These are phyloP conservation scores for Rhabditoides inermis DNA, from an alignment of 2,888 invertebrate species.

Conservation along the genomic window DNA sequence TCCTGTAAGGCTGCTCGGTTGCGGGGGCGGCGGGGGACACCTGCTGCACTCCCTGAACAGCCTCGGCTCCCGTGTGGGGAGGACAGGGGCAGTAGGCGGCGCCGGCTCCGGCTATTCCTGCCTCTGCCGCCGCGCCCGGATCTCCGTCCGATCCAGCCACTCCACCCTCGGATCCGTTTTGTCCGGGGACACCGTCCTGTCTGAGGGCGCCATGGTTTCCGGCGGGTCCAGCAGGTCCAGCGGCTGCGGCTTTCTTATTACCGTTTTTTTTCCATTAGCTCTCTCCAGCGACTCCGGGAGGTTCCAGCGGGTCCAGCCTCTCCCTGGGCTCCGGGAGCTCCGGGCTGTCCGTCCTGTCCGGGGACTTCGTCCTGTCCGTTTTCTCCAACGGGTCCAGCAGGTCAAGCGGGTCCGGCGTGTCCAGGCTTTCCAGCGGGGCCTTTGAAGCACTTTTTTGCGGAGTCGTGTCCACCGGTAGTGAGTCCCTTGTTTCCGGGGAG, in stretches of 20 bases:
- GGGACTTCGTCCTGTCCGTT: slow-evolving; percentile 17
- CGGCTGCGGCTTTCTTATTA: not conserved
- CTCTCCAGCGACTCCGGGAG: too few relatives aligned
- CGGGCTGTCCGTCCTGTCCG: slow-evolving; percentile 15
- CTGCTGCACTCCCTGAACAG: too few relatives aligned
- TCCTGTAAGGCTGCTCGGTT: too few relatives aligned
- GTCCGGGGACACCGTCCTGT: slow-evolving; percentile 20
- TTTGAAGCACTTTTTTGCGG: slow-evolving; percentile 13
- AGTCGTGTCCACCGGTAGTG: too few relatives aligned
- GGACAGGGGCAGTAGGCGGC: slow-evolving; percentile 24
- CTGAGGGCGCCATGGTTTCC: slow-evolving; percentile 17
- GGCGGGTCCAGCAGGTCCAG: slow-evolving; percentile 10
- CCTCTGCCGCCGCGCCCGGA: slow-evolving; percentile 8
- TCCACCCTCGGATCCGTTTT: slow-evolving; percentile 20
- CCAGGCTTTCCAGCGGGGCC: slow-evolving; percentile 22
- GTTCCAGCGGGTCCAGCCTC: slow-evolving; percentile 11
- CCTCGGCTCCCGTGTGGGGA: too few relatives aligned
- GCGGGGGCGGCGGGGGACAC: too few relatives aligned
- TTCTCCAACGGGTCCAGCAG: slow-evolving; percentile 17
- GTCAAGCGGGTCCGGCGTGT: slow-evolving; percentile 12
- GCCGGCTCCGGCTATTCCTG: slow-evolving; percentile 18
- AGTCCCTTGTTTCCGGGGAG: too few relatives aligned
- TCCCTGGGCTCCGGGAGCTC: slow-evolving; percentile 16
- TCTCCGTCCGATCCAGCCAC: slow-evolving; percentile 13
- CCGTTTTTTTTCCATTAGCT: too few relatives aligned